Evolutionary conservation across 2,797 vertebrate species (phyloP).

Genomic region (Myotis pilosus): DNA sequence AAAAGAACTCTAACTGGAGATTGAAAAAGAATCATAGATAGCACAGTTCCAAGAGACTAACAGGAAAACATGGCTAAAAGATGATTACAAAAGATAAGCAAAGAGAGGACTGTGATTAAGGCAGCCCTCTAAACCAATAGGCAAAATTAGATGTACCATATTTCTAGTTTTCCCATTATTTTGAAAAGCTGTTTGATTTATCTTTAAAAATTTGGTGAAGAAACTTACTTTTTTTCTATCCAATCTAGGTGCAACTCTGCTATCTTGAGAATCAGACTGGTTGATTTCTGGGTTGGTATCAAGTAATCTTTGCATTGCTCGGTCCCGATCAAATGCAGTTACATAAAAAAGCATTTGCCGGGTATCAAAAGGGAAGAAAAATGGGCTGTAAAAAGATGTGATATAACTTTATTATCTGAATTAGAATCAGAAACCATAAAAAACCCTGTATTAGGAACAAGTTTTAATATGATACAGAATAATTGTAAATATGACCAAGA

Average conservation of each 20-base stretch:
- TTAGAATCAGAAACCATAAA: slow-evolving; percentile 44
- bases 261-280: slow-evolving; percentile 99
- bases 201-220: background rate
- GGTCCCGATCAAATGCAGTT: slow-evolving; percentile 97
- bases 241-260: slow-evolving; percentile 96
- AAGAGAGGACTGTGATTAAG: background rate
- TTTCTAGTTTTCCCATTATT: background rate
- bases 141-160: background rate
- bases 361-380: slow-evolving; percentile 99
- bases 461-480: slow-evolving; percentile 8
- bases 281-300: slow-evolving; percentile 99
- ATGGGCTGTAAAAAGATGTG: slow-evolving; percentile 88
- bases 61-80: background rate
- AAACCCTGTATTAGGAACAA: slow-evolving; percentile 9
- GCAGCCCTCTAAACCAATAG: background rate
- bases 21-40: background rate
- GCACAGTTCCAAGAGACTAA: background rate
- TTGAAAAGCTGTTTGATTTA: slow-evolving; percentile 13
- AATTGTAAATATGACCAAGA: background rate
- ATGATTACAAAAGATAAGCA: background rate
- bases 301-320: slow-evolving; percentile 98
- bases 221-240: slow-evolving; percentile 94
- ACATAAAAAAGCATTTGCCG: slow-evolving; percentile 99
- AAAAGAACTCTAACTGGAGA: background rate
- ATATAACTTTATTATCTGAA: slow-evolving; percentile 38